Base-by-base conservation (phyloP, 2,888 invertebrate genomes). In the Molorchus minor region DNA sequence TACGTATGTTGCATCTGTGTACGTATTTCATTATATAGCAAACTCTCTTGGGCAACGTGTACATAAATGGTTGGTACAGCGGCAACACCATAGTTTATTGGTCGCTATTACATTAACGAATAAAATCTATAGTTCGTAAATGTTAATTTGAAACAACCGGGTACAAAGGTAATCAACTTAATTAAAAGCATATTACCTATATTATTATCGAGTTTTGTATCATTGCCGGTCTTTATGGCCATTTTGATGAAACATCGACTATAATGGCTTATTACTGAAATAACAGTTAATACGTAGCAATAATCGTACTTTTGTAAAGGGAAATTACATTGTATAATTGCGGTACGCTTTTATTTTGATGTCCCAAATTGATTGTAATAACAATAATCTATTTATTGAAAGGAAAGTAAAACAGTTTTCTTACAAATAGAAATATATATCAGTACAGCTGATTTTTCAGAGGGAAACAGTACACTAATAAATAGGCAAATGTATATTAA, bases 151-250 rank as follows among this genome's bases (percentile, higher is more conserved):
- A 10, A 49, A 15, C 29, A 49, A 49, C 17, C 20, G 16, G 19
- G 15, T 25, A 38, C 38, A 21, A 38, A 38, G 38, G 21, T 49
- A 49, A 38, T 25, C 16, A 49, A 49, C 21, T 20, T 49, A 25
- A 49, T 49, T 49, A 49, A 49, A 38, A 38, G 25, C 49, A 12
- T 38, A 49, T 38, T 49, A 38, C 49, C 38, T 20, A 47, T 38
- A 38, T n/a, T n/a, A n/a, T n/a, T n/a, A 38, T 20, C 16, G 15
- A n/a, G 38, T 49, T n/a, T 49, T 49, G 12, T 35, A 49, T 35
- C 35, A 36, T 15, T 38, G 33, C 33, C 33, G 25, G 38, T 16
- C 33, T 35, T 47, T 47, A 47, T 19, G 35, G 19, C 49, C 25
- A 38, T 49, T 49, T 49, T 36, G 20, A 38, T 33, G 20, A 21